Evolutionary conservation across 2,888 invertebrate species (phyloP).

Genomic region (Seladonia tumulorum): DNA sequence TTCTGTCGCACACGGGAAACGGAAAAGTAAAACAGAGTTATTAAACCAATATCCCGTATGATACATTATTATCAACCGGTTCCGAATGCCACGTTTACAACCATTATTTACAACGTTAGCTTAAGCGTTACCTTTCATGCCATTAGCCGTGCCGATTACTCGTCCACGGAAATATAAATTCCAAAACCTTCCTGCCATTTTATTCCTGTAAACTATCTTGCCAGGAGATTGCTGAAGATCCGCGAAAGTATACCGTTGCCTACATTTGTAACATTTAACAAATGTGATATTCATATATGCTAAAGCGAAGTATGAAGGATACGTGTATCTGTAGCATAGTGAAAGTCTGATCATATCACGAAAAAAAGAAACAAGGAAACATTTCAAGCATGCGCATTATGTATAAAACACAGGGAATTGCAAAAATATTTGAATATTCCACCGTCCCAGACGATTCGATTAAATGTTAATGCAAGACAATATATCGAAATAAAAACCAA

Average conservation of each 20-base stretch:
- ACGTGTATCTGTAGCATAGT: not conserved
- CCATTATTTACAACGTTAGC: not conserved
- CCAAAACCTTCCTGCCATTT: not conserved
- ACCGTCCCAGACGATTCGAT: too few relatives aligned
- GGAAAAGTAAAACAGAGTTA: not conserved
- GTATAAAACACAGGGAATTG: not conserved
- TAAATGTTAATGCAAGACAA: not conserved
- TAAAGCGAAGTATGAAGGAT: not conserved
- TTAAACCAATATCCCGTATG: not conserved
- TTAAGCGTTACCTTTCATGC: not conserved
- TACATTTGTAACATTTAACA: not conserved
- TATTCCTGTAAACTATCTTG: not conserved
- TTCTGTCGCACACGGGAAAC: not conserved
- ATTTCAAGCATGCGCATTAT: not conserved
- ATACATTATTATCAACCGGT: constrained; percentile 1
- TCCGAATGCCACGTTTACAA: not conserved
- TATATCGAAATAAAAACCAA: not conserved
- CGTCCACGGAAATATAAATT: not conserved
- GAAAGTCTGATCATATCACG: not conserved
- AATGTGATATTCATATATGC: not conserved
- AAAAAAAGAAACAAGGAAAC: not conserved
- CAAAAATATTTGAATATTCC: not conserved
- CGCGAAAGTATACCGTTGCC: not conserved
- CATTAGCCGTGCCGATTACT: not conserved
- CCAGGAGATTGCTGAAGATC: not conserved